A percentile compares a stretch with the other conserved stretches of the same genome.
These are phyloP conservation scores for Eristalis pertinax DNA, from an alignment of 2,888 invertebrate species.

Conservation along the genomic window DNA sequence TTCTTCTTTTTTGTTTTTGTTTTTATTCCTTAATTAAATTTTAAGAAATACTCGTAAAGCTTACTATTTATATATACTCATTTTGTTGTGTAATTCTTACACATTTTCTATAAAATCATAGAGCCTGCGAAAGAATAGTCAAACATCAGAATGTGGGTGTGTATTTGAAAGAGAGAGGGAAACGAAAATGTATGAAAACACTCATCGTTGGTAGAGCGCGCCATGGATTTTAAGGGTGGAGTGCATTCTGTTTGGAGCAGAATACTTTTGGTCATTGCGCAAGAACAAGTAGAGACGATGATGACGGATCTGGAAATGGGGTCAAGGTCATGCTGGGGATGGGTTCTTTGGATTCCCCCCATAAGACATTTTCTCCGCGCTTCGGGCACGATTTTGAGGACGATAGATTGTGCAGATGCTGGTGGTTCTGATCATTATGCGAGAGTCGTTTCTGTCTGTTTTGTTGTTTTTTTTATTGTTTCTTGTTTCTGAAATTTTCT, in stretches of 20 bases:
- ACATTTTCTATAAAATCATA: slow-evolving; percentile 10
- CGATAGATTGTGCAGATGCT: background rate
- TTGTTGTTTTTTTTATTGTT: background rate
- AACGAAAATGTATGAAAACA: background rate
- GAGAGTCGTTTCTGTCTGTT: background rate
- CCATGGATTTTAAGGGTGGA: slow-evolving; percentile 9
- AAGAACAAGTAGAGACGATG: slow-evolving; percentile 33
- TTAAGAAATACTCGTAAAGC: slow-evolving; percentile 47
- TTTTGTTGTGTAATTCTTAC: background rate
- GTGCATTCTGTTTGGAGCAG: slow-evolving; percentile 4
- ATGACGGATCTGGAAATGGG: slow-evolving; percentile 52
- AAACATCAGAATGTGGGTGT: background rate
- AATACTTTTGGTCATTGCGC: slow-evolving; percentile 53
- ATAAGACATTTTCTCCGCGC: background rate
- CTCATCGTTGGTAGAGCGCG: background rate
- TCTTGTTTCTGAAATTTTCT: background rate
- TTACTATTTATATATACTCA: slow-evolving; percentile 6
- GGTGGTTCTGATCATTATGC: slow-evolving; percentile 1
- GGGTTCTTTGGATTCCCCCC: slow-evolving; percentile 6
- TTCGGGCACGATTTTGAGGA: background rate
- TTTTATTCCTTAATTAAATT: slow-evolving; percentile 21
- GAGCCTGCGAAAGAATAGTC: background rate
- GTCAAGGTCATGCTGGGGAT: slow-evolving; percentile 63
- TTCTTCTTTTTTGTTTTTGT: no score
- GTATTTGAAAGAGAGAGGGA: background rate